These are phyloP conservation scores for Phyto melanocephala DNA, from an alignment of 2,888 invertebrate genomes.

Conservation along the genomic window DNA sequence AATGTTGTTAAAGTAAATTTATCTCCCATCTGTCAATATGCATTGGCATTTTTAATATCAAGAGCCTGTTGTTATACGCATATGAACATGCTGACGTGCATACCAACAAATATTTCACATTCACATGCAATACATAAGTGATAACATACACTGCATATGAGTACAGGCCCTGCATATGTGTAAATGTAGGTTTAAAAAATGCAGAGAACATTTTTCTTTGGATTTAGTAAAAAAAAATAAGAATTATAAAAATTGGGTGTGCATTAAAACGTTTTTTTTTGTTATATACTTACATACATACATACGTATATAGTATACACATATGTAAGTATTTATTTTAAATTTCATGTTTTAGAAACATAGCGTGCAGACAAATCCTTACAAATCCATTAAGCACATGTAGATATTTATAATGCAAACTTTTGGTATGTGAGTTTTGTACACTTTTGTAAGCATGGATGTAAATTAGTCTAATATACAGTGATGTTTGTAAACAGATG, in stretches of 20 bases:
- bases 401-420: constrained; percentile 5
- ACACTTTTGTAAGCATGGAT: constrained; percentile 2
- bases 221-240: too few species aligned
- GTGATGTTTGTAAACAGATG: background rate
- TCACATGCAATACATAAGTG: background rate
- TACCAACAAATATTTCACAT: background rate
- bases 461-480: background rate
- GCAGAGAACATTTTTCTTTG: too few species aligned
- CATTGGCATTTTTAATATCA: constrained; percentile 45
- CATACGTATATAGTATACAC: too few species aligned
- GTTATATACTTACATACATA: too few species aligned
- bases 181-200: too few species aligned
- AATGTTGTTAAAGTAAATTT: constrained; percentile 46
- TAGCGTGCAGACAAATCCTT: constrained; percentile 49
- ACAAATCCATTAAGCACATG: constrained; percentile 44
- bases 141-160: background rate
- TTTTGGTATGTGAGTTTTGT: constrained; percentile 12
- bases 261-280: constrained; percentile 9
- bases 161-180: background rate
- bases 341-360: constrained; percentile 32
- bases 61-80: constrained; percentile 17
- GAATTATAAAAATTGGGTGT: too few species aligned
- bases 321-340: constrained; percentile 12
- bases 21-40: constrained; percentile 58
- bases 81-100: background rate